Conservation (phyloP, 1,140 invertebrate species). For the Lasaia peninsularis region DNA sequence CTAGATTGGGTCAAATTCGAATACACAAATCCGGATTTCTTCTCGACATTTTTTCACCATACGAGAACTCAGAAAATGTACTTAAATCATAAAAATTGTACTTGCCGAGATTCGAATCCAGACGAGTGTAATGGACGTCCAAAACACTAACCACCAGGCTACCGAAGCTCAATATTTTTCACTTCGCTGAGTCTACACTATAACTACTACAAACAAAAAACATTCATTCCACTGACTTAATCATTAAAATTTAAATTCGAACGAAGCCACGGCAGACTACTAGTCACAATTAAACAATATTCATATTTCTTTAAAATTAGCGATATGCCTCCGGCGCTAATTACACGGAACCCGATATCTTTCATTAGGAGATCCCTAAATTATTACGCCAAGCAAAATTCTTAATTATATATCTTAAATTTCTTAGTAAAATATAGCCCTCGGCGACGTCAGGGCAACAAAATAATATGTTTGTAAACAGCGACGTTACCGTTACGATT, state of each 20-base stretch:
- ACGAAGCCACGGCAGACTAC: too few relatives aligned
- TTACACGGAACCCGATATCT: slow-evolving; percentile 73
- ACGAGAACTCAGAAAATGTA: too few relatives aligned
- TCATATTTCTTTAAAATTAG: slow-evolving; percentile 41
- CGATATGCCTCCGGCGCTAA: slow-evolving; percentile 60
- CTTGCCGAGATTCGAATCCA: too few relatives aligned
- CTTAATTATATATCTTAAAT: slow-evolving; percentile 77
- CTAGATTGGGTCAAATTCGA: too few relatives aligned
- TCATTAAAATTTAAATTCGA: not conserved
- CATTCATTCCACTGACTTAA: not conserved
- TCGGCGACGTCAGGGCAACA: slow-evolving; percentile 53
- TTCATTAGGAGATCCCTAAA: slow-evolving; percentile 71
- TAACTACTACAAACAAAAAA: too few relatives aligned
- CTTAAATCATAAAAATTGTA: too few relatives aligned
- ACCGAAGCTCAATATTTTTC: too few relatives aligned
- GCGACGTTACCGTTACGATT: slow-evolving; percentile 63
- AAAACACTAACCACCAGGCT: too few relatives aligned
- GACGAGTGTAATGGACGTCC: too few relatives aligned
- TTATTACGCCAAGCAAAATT: slow-evolving; percentile 72
- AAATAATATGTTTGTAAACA: slow-evolving; percentile 77
- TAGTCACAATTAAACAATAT: not conserved
- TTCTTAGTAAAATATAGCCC: slow-evolving; percentile 74
- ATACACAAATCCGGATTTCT: too few relatives aligned
- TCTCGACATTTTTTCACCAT: too few relatives aligned
- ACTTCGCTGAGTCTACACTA: too few relatives aligned